A percentile compares a stretch with the other conserved stretches of the same genome.
phyloP scores from a whole-genome alignment of 2,113 vertebrate species.

The Hippolais icterina region DNA sequence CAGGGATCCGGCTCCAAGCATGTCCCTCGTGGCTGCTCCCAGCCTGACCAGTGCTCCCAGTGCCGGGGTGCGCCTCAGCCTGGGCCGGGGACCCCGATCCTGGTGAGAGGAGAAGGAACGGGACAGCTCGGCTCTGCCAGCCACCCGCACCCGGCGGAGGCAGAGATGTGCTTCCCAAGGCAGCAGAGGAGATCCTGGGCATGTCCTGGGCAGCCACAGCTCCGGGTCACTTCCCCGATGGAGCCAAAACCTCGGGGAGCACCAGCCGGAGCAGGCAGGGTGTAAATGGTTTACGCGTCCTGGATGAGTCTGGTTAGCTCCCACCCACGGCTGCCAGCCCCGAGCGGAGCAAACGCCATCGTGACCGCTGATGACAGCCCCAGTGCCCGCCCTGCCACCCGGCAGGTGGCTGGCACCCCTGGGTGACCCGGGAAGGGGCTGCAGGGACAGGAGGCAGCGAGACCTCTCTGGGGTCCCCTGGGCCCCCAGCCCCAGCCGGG shows the following conservation, averaged over 20 bases:
- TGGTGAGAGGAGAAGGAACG: not conserved
- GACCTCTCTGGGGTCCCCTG: not conserved
- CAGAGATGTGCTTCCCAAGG: not conserved
- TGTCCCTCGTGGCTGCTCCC: not conserved
- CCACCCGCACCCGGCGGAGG: fast-evolving
- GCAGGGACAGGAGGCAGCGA: not conserved
- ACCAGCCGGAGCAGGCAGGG: not conserved
- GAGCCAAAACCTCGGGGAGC: not conserved
- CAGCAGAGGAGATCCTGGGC: not conserved
- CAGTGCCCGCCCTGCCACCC: not conserved
- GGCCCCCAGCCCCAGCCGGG: not conserved
- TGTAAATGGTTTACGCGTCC: not conserved
- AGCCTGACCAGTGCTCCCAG: not conserved
- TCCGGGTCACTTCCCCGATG: fast-evolving
- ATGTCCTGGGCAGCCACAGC: not conserved
- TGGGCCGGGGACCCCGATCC: not conserved
- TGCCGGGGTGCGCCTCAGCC: fast-evolving
- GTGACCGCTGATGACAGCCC: not conserved
- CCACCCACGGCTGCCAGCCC: not conserved
- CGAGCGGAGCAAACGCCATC: not conserved
- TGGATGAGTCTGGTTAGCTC: not conserved
- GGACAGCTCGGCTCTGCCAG: not conserved
- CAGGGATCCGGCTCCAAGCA: not conserved
- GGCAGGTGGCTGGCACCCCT: fast-evolving
- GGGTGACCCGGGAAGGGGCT: not conserved